Evolutionary conservation across 2,113 vertebrate species (phyloP).

Genomic region (Alligator mississippiensis): DNA sequence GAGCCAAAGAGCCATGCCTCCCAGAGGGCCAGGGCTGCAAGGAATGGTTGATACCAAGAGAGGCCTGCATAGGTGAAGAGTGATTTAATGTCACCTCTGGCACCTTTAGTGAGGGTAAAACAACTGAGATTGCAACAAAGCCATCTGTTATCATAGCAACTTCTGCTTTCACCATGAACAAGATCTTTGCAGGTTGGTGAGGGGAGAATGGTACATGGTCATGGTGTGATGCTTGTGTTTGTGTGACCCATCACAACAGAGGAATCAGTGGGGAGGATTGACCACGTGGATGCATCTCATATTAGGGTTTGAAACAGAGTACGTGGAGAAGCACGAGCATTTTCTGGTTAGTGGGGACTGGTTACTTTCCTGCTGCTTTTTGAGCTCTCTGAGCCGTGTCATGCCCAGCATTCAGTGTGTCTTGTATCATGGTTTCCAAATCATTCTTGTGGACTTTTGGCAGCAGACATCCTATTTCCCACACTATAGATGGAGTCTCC

Average conservation of each 20-base stretch:
- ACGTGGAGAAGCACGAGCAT: not conserved
- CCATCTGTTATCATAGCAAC: not conserved
- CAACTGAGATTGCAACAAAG: not conserved
- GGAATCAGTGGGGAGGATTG: not conserved
- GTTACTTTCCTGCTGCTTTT: not conserved
- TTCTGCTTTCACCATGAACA: not conserved
- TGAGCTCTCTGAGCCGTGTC: not conserved
- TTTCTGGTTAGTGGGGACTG: not conserved
- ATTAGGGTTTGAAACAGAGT: not conserved
- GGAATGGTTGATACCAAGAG: not conserved
- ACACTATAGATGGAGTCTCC: not conserved
- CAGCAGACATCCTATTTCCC: not conserved
- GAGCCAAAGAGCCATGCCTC: not conserved
- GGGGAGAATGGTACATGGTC: not conserved
- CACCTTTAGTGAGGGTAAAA: not conserved
- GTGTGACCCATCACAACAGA: not conserved
- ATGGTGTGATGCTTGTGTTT: not conserved
- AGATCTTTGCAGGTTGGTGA: not conserved
- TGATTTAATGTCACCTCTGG: not conserved
- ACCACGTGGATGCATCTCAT: not conserved
- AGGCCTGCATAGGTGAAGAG: not conserved
- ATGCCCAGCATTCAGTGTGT: not conserved
- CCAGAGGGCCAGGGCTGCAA: not conserved
- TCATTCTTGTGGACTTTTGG: not conserved
- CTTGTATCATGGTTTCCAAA: not conserved